A percentile compares a stretch with the other conserved stretches of the same genome.
These are phyloP conservation scores for Prionailurus bengalensis DNA, from an alignment of 2,113 vertebrate species.

Conservation along the genomic window DNA sequence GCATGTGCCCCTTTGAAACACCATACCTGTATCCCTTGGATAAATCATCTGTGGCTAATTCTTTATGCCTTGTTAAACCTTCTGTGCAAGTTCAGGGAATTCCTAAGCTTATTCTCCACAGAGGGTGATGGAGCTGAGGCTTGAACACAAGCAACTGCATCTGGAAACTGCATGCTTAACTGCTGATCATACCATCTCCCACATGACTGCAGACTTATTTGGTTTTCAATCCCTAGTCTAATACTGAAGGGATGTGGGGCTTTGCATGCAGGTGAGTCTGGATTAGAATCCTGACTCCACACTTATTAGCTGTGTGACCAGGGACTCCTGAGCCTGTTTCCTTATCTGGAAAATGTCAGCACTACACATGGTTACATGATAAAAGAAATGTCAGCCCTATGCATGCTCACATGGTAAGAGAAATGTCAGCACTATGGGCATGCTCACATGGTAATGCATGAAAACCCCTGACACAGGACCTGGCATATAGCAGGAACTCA, in stretches of 20 bases:
- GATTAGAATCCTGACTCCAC: neutral
- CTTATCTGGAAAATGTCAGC: neutral
- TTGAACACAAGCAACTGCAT: neutral
- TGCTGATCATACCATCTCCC: neutral
- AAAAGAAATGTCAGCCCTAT: neutral
- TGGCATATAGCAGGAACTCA: neutral
- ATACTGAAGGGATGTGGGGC: neutral
- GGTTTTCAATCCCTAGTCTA: neutral
- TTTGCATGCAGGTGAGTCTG: neutral
- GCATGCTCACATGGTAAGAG: fast-evolving
- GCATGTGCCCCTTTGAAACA: no score
- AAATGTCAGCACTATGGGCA: neutral
- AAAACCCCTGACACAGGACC: no score
- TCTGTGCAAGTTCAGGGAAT: no score
- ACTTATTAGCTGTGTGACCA: neutral
- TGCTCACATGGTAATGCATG: fast-evolving
- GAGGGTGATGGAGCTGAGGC: neutral
- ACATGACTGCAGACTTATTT: neutral
- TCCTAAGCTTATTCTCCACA: no score
- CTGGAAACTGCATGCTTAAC: neutral
- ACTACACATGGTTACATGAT: neutral
- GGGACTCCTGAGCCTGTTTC: neutral
- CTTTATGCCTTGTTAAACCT: no score
- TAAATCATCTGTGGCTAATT: no score
- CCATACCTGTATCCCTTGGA: no score